These are phyloP conservation scores for Orchesella cincta DNA, from an alignment of 1,140 invertebrate species.

Conservation along the genomic window DNA sequence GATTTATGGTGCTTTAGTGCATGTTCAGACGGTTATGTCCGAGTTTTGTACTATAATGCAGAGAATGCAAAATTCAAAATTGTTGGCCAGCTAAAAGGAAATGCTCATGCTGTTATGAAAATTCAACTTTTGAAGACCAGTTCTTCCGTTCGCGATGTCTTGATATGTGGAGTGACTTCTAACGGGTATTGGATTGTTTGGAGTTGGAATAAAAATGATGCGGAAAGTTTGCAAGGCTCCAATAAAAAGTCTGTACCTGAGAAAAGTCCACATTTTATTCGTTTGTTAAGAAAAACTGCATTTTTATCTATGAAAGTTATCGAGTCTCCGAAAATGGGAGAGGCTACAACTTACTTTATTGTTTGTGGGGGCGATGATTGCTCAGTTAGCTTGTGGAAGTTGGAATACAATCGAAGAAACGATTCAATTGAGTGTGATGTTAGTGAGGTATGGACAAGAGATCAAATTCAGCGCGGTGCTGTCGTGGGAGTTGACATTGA, in stretches of 20 bases:
- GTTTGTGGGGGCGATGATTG: slow-evolving; percentile 21
- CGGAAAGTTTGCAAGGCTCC: not conserved
- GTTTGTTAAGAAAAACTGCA: not conserved
- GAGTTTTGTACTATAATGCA: not conserved
- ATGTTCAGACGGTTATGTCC: slow-evolving; percentile 8
- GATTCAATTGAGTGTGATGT: not conserved
- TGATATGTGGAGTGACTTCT: not conserved
- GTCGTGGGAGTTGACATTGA: not conserved
- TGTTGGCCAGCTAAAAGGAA: not conserved
- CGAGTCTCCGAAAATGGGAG: not conserved
- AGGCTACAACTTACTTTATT: not conserved
- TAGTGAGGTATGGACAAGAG: not conserved
- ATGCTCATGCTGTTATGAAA: slow-evolving; percentile 20
- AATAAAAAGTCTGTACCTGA: not conserved
- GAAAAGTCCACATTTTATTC: not conserved
- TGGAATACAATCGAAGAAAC: not conserved
- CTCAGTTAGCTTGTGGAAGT: not conserved
- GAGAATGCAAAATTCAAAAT: slow-evolving; percentile 6
- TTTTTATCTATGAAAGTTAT: not conserved
- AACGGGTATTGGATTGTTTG: slow-evolving; percentile 20
- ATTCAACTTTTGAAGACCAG: not conserved
- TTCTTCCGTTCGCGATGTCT: not conserved
- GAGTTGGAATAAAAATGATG: not conserved
- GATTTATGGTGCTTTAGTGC: not conserved
- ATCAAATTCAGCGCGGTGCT: slow-evolving; percentile 2